These are phyloP conservation scores for Neodiprion pinetum DNA, from an alignment of 1,140 invertebrate species.

Conservation along the genomic window DNA sequence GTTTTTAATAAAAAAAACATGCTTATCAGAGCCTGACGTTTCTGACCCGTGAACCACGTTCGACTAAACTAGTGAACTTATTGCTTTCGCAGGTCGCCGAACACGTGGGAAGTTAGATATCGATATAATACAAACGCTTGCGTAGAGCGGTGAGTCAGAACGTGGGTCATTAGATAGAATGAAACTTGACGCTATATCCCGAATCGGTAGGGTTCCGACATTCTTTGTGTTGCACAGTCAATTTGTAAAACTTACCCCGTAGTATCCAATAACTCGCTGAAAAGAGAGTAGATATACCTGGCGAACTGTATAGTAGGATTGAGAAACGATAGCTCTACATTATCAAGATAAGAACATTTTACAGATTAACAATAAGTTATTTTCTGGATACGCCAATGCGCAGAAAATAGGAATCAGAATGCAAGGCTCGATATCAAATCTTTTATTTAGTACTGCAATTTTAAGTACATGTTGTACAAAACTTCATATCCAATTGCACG, in stretches of 20 bases:
- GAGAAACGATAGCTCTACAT: no score
- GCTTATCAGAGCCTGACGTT: background rate
- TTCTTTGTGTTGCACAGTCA: background rate
- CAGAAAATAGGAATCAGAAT: no score
- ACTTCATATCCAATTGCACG: background rate
- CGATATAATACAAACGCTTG: constrained; percentile 7
- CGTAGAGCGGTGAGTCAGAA: constrained; percentile 6
- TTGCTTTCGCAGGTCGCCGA: background rate
- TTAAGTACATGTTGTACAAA: background rate
- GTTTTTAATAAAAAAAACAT: no score
- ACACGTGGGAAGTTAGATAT: background rate
- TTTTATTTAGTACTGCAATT: background rate
- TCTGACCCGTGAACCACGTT: background rate
- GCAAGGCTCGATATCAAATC: no score
- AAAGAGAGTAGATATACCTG: no score
- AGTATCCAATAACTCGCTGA: no score
- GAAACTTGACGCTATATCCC: constrained; percentile 2
- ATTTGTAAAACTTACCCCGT: no score
- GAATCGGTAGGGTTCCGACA: background rate
- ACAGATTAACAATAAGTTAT: no score
- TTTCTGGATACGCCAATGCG: no score
- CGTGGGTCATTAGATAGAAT: constrained; percentile 2
- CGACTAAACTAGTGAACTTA: background rate
- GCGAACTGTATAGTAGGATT: no score
- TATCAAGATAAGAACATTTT: no score